Evolutionary conservation across 2,888 invertebrate species (phyloP).

Genomic region (Rhodophaea formosa): DNA sequence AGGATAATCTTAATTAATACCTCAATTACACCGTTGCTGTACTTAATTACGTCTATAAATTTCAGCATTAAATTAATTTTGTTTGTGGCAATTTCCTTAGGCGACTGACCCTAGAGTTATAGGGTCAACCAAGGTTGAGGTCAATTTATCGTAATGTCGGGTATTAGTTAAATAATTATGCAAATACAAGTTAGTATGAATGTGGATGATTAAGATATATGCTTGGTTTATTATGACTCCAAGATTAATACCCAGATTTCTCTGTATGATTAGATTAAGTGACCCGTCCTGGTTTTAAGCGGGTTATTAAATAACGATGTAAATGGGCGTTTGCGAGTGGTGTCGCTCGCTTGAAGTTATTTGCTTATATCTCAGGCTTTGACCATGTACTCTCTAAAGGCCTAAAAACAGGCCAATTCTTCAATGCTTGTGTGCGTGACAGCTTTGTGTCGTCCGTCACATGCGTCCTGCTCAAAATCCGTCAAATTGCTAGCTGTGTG

Average conservation of each 20-base stretch:
- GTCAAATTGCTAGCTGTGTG: too few relatives aligned
- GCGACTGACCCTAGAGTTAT: conserved; percentile 12
- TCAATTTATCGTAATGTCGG: conserved; percentile 17
- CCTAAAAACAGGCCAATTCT: too few relatives aligned
- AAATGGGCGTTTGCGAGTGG: too few relatives aligned
- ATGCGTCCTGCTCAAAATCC: too few relatives aligned
- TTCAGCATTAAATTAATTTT: conserved; percentile 13
- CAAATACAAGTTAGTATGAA: conserved; percentile 11
- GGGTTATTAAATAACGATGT: neutral
- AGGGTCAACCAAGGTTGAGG: conserved; percentile 15
- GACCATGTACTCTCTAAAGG: too few relatives aligned
- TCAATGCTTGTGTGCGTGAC: too few relatives aligned
- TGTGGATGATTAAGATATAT: conserved; percentile 3
- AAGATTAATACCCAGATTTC: conserved; percentile 4
- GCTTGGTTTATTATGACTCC: neutral
- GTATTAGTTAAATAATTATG: conserved; percentile 14
- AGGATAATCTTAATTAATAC: conserved; percentile 11
- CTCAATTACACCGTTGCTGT: conserved; percentile 1
- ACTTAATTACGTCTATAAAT: conserved; percentile 15
- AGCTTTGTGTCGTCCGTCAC: too few relatives aligned
- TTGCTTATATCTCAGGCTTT: too few relatives aligned
- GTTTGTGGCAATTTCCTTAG: conserved; percentile 12
- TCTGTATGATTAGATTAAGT: conserved; percentile 2
- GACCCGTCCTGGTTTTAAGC: neutral
- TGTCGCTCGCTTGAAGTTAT: neutral